These are phyloP conservation scores for Cephalopterus ornatus DNA, from an alignment of 2,113 vertebrate genomes.

Conservation along the genomic window DNA sequence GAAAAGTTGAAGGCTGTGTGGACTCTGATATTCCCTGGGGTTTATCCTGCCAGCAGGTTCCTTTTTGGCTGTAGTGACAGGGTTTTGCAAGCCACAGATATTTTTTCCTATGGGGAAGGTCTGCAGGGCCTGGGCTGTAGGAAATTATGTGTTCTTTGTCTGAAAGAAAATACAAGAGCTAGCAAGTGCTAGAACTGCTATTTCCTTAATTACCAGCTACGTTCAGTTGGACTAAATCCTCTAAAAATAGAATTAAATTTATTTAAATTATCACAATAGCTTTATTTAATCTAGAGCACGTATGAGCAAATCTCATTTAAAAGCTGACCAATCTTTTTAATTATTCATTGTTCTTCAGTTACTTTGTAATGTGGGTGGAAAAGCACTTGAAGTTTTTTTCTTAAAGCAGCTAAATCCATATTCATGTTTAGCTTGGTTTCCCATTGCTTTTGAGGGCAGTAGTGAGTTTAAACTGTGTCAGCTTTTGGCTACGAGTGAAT, in stretches of 20 bases:
- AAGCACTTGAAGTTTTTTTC: neutral
- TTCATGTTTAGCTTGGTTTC: neutral
- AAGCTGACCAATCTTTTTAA: constrained; percentile 36
- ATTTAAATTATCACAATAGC: constrained; percentile 31
- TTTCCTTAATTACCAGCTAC: constrained; percentile 30
- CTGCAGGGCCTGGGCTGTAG: neutral
- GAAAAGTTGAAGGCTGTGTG: neutral
- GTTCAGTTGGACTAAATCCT: neutral
- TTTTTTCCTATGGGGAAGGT: neutral
- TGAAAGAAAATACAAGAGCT: neutral
- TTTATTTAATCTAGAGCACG: constrained; percentile 22
- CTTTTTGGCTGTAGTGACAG: neutral
- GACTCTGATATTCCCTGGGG: neutral
- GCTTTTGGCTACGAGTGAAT: constrained; percentile 14
- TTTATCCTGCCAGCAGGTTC: neutral
- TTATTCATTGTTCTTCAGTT: constrained; percentile 35
- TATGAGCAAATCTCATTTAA: constrained; percentile 25
- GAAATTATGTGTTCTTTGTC: neutral
- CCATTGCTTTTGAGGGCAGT: neutral
- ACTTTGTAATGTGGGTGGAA: neutral
- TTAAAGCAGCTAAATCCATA: neutral
- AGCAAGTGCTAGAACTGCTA: neutral
- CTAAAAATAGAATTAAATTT: constrained; percentile 39
- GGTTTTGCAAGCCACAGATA: neutral
- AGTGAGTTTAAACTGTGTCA: constrained; percentile 7